Conservation (phyloP, 64 coral and sea anemone genomes). For the Montipora foliosa region DNA sequence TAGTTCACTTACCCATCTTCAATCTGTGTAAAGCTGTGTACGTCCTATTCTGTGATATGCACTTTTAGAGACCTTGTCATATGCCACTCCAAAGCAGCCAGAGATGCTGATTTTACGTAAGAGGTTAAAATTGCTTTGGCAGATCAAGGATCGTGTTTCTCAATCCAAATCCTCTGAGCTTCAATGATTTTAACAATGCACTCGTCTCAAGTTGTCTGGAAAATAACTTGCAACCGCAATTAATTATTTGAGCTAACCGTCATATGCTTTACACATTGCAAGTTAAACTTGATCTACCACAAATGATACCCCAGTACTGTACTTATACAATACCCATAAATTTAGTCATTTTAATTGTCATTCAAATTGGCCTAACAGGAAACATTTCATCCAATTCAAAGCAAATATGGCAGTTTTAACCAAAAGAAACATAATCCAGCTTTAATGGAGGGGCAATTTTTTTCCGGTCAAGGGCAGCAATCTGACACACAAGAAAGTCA, state of each 20-base stretch:
- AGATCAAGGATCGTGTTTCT: constrained; percentile 38
- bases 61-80: neutral
- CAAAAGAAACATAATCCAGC: constrained; percentile 2
- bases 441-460: constrained; percentile 2
- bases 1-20: neutral
- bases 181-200: neutral
- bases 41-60: neutral
- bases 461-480: constrained; percentile 19
- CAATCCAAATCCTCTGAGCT: neutral
- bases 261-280: neutral
- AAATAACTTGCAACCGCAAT: neutral
- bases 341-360: neutral
- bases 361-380: constrained; percentile 11
- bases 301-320: neutral
- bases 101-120: neutral
- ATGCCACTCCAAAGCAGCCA: neutral
- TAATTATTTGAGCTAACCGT: neutral
- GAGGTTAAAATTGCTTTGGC: neutral
- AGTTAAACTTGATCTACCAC: neutral
- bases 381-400: neutral
- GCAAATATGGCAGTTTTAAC: constrained; percentile 17
- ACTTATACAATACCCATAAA: neutral
- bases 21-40: neutral
- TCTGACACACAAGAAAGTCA: neutral
- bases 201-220: neutral